Evolutionary conservation across 2,888 invertebrate genomes (phyloP).

Genomic region (Heliconius ismenius): DNA sequence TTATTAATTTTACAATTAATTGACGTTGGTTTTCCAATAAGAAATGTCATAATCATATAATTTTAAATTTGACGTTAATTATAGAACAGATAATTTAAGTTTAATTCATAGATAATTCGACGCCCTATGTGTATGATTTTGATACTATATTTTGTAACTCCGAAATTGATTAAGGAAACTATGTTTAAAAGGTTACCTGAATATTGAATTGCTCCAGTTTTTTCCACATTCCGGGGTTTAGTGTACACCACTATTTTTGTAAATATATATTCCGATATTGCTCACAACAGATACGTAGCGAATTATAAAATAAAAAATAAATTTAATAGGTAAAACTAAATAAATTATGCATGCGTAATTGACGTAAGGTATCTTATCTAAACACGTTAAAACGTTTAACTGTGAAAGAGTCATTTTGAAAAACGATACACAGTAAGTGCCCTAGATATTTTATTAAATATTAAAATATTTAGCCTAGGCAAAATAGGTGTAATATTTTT

Average conservation of each 20-base stretch:
- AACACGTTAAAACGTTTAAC: conserved; percentile 1
- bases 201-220: conserved; percentile 2
- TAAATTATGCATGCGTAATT: neutral
- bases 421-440: neutral
- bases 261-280: too few relatives aligned
- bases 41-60: neutral
- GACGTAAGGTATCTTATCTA: conserved; percentile 7
- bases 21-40: neutral
- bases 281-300: too few relatives aligned
- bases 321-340: neutral
- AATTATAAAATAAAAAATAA: too few relatives aligned
- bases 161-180: neutral
- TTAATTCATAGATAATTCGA: neutral
- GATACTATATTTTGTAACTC: neutral
- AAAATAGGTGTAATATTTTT: neutral
- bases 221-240: neutral
- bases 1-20: neutral
- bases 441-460: neutral
- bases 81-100: neutral
- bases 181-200: neutral
- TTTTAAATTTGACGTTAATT: neutral
- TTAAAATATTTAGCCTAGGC: neutral
- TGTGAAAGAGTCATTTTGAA: neutral
- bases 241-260: too few relatives aligned
- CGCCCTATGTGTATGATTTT: neutral